phyloP scores from a whole-genome alignment of 1,140 invertebrate species.

The Rhyacophila brunnea region DNA sequence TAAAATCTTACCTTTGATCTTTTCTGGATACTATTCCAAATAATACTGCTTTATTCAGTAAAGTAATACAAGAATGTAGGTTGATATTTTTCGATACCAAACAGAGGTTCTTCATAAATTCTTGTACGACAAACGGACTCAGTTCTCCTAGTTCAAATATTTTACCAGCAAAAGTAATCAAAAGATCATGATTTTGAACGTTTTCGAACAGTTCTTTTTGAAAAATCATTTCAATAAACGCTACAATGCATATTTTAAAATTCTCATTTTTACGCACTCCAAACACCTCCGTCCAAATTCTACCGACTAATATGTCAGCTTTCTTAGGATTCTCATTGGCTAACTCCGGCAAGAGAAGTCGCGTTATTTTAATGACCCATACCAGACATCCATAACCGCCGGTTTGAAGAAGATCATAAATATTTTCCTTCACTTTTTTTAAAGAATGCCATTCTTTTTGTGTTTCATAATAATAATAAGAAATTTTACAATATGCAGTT shows the following conservation, averaged over 20 bases:
- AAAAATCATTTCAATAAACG: conserved; percentile 23
- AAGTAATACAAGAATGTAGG: background rate
- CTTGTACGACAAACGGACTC: conserved; percentile 15
- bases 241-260: conserved; percentile 25
- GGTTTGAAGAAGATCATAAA: conserved; percentile 25
- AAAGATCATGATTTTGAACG: conserved; percentile 6
- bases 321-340: background rate
- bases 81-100: background rate
- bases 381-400: conserved; percentile 26
- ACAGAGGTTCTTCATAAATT: conserved; percentile 15
- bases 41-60: conserved; percentile 15
- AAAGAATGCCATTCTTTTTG: conserved; percentile 7
- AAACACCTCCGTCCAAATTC: conserved; percentile 30
- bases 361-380: conserved; percentile 14
- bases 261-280: conserved; percentile 30
- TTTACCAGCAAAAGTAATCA: conserved; percentile 13
- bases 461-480: conserved; percentile 18
- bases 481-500: conserved; percentile 18
- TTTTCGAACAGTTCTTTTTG: conserved; percentile 9
- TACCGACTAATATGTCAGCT: conserved; percentile 3
- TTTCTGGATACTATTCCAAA: conserved; percentile 27
- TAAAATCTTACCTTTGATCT: conserved; percentile 30
- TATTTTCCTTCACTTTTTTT: conserved; percentile 2
- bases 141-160: conserved; percentile 29
- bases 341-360: conserved; percentile 17